Percentiles rank a stretch among this genome's conserved stretches.
phyloP scores from a whole-genome alignment of 2,797 vertebrate species.

The Sebastes matsubarae region DNA sequence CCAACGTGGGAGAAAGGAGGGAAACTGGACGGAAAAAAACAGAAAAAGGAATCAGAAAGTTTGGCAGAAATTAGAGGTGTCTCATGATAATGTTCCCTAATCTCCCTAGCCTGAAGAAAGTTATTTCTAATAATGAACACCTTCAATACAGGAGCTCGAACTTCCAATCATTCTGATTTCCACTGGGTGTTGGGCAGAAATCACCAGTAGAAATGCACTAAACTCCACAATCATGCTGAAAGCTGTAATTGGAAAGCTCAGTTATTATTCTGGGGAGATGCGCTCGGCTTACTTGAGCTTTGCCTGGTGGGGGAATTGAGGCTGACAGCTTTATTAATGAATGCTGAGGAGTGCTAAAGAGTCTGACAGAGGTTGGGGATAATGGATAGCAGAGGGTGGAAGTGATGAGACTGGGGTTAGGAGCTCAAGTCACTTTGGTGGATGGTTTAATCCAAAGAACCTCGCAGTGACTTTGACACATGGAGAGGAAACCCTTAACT shows the following conservation, averaged over 20 bases:
- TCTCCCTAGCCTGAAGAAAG: not conserved
- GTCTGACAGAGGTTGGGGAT: slow-evolving; percentile 12
- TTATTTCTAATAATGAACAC: not conserved
- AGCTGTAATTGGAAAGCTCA: slow-evolving; percentile 8
- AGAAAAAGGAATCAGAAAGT: not conserved
- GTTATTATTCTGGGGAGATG: slow-evolving; percentile 26
- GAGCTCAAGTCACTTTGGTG: not conserved
- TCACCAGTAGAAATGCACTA: not conserved
- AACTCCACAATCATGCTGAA: not conserved
- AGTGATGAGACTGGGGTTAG: slow-evolving; percentile 1
- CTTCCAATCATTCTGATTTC: slow-evolving; percentile 7
- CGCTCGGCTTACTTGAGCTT: slow-evolving; percentile 1
- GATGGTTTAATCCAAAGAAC: not conserved
- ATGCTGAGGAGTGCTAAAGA: slow-evolving; percentile 22
- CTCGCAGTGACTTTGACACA: not conserved
- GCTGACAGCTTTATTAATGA: slow-evolving; percentile 50
- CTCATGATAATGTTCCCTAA: not conserved
- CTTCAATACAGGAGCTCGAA: not conserved
- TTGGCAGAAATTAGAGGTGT: not conserved
- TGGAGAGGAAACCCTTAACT: not conserved
- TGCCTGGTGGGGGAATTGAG: slow-evolving; percentile 17
- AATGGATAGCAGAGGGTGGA: slow-evolving; percentile 5
- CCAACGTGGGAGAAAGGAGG: not conserved
- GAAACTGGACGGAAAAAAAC: not conserved
- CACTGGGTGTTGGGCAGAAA: not conserved